Conservation (phyloP, 2,797 vertebrate genomes). For the Tapera naevia region DNA sequence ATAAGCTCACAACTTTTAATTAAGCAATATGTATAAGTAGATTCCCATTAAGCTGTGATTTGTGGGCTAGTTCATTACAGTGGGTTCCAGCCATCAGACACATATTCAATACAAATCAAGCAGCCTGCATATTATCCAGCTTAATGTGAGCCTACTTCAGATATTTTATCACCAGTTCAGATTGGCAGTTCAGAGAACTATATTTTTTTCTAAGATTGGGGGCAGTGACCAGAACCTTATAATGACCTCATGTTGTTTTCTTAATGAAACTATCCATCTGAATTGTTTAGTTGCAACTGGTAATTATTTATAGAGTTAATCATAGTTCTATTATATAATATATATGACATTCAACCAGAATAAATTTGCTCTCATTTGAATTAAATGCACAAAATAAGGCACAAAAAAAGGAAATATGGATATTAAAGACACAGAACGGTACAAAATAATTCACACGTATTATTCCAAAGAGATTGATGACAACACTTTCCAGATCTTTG, state of each 20-base stretch:
- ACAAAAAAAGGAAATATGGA: background rate
- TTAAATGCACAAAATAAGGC: slow-evolving; percentile 6
- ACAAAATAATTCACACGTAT: background rate
- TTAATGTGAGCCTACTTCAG: slow-evolving; percentile 90
- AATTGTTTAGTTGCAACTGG: slow-evolving; percentile 77
- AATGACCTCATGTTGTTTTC: slow-evolving; percentile 80
- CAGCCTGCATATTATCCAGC: slow-evolving; percentile 90
- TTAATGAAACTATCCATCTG: slow-evolving; percentile 79
- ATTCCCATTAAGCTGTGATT: slow-evolving; percentile 98
- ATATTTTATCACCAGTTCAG: slow-evolving; percentile 90
- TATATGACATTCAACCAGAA: background rate
- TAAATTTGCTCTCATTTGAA: slow-evolving; percentile 5
- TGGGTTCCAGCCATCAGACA: slow-evolving; percentile 92
- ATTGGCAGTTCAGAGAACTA: slow-evolving; percentile 82
- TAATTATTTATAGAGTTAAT: slow-evolving; percentile 74
- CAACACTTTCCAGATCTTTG: background rate
- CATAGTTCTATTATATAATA: slow-evolving; percentile 54
- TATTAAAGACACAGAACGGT: background rate
- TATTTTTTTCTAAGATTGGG: slow-evolving; percentile 80
- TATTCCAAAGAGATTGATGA: background rate
- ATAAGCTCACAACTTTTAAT: slow-evolving; percentile 99
- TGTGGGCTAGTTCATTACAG: slow-evolving; percentile 97
- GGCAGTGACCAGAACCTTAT: slow-evolving; percentile 77
- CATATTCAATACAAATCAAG: slow-evolving; percentile 98
- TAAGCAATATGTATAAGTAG: slow-evolving; percentile 99